Percentiles rank a stretch among this genome's conserved stretches.
phyloP scores from a whole-genome alignment of 92 coral and sea anemone species.

The Zoanthus sociatus region DNA sequence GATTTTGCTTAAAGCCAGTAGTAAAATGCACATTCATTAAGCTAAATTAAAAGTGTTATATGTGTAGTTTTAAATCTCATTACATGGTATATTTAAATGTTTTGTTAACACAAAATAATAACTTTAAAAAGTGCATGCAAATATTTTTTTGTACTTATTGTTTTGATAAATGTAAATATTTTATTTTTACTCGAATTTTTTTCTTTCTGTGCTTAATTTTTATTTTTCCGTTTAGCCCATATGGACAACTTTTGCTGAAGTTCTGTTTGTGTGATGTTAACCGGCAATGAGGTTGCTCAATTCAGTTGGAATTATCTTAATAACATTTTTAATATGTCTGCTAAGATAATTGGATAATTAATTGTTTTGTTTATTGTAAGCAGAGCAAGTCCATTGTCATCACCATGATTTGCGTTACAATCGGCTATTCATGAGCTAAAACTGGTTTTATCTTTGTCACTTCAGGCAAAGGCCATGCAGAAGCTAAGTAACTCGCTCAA shows the following conservation, averaged over 20 bases:
- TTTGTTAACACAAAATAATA: not conserved
- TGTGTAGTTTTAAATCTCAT: not conserved
- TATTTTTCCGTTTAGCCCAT: not conserved
- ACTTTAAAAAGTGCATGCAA: not conserved
- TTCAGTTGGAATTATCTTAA: not conserved
- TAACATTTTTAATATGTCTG: not conserved
- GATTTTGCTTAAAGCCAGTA: not conserved
- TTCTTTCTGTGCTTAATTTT: not conserved
- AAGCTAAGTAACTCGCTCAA: conserved; percentile 28
- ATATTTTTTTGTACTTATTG: not conserved
- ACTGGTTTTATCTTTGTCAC: not conserved
- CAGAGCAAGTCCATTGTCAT: not conserved
- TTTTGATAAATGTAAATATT: not conserved
- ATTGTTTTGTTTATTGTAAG: not conserved
- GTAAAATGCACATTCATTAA: not conserved
- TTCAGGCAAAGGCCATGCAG: conserved; percentile 39
- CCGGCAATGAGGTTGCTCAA: not conserved
- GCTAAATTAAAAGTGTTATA: not conserved
- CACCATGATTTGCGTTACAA: not conserved
- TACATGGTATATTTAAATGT: not conserved
- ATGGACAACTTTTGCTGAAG: not conserved
- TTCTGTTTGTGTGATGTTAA: not conserved
- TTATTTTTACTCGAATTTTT: not conserved
- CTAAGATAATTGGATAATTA: not conserved
- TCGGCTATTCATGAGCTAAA: not conserved